A percentile compares a stretch with the other conserved stretches of the same genome.
Evolutionary conservation across 35 echinoderm and acorn worm genomes (phyloP).

Genomic region (Apostichopus japonicus): DNA sequence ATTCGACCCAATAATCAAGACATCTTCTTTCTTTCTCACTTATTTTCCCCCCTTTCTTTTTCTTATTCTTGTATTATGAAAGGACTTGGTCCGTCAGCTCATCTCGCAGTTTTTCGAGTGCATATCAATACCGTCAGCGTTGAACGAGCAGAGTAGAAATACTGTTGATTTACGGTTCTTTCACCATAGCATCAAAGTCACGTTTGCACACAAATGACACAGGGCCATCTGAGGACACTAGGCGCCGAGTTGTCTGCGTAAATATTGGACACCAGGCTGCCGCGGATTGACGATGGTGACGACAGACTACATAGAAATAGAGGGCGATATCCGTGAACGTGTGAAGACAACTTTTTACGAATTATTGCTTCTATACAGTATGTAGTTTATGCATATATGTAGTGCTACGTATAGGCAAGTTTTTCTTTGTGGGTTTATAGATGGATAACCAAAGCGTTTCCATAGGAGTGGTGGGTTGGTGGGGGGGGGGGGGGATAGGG

Average conservation of each 20-base stretch:
- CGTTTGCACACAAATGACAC: constrained; percentile 52
- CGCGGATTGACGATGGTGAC: constrained; percentile 49
- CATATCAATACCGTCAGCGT: constrained; percentile 17
- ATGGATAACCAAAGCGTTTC: no score
- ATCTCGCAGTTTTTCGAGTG: background rate
- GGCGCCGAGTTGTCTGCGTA: constrained; percentile 46
- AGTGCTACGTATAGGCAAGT: no score
- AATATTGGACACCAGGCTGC: constrained; percentile 47
- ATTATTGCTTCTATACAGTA: no score
- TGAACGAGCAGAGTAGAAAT: constrained; percentile 1
- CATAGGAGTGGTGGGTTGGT: no score
- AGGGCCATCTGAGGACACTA: constrained; percentile 53
- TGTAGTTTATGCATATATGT: no score
- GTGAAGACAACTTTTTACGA: no score
- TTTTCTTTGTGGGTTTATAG: no score
- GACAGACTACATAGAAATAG: background rate
- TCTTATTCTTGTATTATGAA: background rate
- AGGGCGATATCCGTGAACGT: constrained; percentile 22
- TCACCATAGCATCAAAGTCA: constrained; percentile 48
- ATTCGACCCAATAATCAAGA: constrained; percentile 50
- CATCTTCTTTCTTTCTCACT: background rate
- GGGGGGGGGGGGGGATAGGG: no score
- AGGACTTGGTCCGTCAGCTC: background rate
- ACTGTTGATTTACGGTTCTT: constrained; percentile 37
- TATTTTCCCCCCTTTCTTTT: no score